Evolutionary conservation across 2,888 invertebrate species (phyloP).

Genomic region (Pammene fasciana): DNA sequence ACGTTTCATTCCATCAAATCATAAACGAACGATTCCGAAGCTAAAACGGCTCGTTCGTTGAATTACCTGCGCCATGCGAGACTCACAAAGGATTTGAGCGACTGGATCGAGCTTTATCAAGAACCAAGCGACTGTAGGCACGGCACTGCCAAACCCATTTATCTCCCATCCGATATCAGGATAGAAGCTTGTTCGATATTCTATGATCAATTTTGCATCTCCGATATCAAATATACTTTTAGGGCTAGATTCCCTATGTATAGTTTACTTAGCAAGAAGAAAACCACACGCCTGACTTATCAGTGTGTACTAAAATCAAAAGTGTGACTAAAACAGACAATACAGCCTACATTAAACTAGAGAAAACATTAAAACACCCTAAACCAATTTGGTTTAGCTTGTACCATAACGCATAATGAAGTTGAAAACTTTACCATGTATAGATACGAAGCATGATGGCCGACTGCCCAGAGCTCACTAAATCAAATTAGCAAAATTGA

Average conservation of each 20-base stretch:
- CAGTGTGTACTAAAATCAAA: too few species aligned
- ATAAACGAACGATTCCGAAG: neutral
- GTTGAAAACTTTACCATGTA: neutral
- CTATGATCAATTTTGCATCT: neutral
- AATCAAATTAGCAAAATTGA: constrained; percentile 50
- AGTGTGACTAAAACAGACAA: too few species aligned
- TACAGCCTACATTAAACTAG: too few species aligned
- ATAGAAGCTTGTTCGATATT: constrained; percentile 4
- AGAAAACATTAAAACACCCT: too few species aligned
- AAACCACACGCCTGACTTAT: too few species aligned
- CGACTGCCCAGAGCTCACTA: constrained; percentile 16
- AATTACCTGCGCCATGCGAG: constrained; percentile 33
- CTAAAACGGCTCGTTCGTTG: constrained; percentile 27
- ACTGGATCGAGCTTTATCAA: constrained; percentile 31
- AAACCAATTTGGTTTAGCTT: neutral
- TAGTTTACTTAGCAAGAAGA: too few species aligned
- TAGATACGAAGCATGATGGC: constrained; percentile 12
- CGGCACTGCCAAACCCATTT: constrained; percentile 28
- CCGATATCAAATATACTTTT: neutral
- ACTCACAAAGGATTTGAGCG: constrained; percentile 36
- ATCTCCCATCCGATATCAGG: constrained; percentile 9
- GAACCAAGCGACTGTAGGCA: constrained; percentile 32
- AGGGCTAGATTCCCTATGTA: too few species aligned
- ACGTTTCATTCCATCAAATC: constrained; percentile 11
- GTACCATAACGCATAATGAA: neutral